Conservation (phyloP, 2,797 vertebrate species). For the Clarias platycephalus region DNA sequence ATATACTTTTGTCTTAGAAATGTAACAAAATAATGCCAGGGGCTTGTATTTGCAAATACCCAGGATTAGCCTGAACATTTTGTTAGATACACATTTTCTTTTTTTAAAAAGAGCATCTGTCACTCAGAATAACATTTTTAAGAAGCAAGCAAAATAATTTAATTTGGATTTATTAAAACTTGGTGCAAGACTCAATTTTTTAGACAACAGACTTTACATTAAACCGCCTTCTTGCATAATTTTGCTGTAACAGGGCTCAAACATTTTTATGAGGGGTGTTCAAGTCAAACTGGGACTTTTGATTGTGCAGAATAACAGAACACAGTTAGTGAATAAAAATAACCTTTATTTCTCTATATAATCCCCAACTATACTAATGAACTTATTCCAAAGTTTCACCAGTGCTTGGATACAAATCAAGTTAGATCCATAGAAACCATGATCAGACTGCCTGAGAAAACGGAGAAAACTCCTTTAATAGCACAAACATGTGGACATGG, state of each 20-base stretch:
- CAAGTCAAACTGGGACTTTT: too few species aligned
- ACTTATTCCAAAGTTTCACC: too few species aligned
- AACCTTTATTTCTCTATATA: too few species aligned
- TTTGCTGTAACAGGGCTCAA: background rate
- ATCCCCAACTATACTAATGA: too few species aligned
- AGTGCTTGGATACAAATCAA: too few species aligned
- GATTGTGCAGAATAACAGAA: too few species aligned
- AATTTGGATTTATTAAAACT: background rate
- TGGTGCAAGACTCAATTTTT: background rate
- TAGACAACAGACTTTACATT: background rate
- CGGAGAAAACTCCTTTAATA: too few species aligned
- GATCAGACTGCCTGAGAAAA: too few species aligned
- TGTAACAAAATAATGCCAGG: background rate
- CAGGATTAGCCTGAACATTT: background rate
- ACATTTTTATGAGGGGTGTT: background rate
- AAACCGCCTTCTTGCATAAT: background rate
- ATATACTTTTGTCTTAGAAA: constrained; percentile 4
- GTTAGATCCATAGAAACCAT: too few species aligned
- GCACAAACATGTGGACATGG: too few species aligned
- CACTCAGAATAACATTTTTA: background rate
- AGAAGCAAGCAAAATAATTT: too few species aligned
- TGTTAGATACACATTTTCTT: background rate
- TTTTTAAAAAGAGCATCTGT: background rate
- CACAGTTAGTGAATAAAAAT: too few species aligned
- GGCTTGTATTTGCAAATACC: background rate